A percentile compares a stretch with the other conserved stretches of the same genome.
Conservation (phyloP, 2,113 vertebrate species). For the Blennius ocellaris region DNA sequence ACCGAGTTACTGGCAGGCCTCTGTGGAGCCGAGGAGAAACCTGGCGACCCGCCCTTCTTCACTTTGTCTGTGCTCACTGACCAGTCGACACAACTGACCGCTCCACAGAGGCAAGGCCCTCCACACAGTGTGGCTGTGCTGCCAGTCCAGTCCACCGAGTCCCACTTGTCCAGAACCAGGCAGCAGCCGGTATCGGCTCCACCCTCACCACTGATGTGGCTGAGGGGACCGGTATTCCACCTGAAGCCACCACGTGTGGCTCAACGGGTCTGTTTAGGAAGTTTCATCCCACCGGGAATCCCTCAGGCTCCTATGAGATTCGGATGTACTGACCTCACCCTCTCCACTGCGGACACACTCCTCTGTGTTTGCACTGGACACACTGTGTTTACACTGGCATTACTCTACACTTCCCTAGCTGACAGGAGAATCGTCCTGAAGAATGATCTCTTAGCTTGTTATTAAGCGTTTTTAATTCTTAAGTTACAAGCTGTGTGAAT, state of each 20-base stretch:
- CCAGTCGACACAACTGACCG: neutral
- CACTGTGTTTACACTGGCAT: neutral
- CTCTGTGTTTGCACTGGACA: constrained; percentile 19
- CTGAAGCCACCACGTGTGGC: neutral
- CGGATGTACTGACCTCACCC: constrained; percentile 41
- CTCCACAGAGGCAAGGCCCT: constrained; percentile 52
- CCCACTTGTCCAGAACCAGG: constrained; percentile 55
- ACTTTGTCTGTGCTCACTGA: constrained; percentile 26
- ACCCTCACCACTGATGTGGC: constrained; percentile 22
- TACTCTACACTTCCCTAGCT: neutral
- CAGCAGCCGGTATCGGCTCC: constrained; percentile 32
- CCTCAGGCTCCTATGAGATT: constrained; percentile 55
- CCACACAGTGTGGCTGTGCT: constrained; percentile 8
- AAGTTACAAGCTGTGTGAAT: neutral
- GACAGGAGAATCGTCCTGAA: neutral
- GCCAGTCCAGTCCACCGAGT: constrained; percentile 36
- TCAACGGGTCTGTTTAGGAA: too few species aligned
- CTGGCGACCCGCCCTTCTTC: constrained; percentile 20
- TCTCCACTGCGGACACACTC: neutral
- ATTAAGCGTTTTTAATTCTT: neutral
- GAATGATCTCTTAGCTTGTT: neutral
- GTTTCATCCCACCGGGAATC: constrained; percentile 44
- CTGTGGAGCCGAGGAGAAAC: constrained; percentile 52
- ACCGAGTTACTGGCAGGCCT: constrained; percentile 23
- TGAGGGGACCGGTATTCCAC: neutral